These are phyloP conservation scores for Dissostichus mawsoni DNA, from an alignment of 2,113 vertebrate genomes.

Conservation along the genomic window DNA sequence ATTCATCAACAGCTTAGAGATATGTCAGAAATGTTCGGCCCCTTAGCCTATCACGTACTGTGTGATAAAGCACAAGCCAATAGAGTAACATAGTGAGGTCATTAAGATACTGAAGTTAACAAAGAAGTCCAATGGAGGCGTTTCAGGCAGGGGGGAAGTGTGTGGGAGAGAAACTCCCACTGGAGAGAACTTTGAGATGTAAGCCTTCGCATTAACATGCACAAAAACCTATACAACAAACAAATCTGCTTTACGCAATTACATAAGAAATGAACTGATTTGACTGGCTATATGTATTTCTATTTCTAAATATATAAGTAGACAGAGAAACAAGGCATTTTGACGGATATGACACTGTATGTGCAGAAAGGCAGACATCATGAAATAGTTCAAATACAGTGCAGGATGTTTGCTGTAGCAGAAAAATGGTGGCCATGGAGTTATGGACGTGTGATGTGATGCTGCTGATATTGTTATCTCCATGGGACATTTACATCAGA, in stretches of 20 bases:
- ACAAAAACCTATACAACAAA: too few relatives aligned
- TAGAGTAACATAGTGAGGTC: too few relatives aligned
- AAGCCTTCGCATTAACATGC: too few relatives aligned
- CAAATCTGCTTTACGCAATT: neutral
- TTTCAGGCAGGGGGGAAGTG: too few relatives aligned
- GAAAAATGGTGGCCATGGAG: neutral
- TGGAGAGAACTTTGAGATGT: too few relatives aligned
- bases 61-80: too few relatives aligned
- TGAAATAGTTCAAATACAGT: neutral
- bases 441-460: neutral
- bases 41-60: too few relatives aligned
- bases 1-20: too few relatives aligned
- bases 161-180: too few relatives aligned
- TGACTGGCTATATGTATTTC: neutral
- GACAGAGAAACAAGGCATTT: neutral
- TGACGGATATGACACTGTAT: neutral
- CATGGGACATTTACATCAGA: slow-evolving; percentile 8
- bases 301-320: neutral
- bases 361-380: neutral
- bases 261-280: neutral
- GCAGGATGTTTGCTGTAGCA: neutral
- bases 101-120: too few relatives aligned
- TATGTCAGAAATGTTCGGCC: too few relatives aligned
- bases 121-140: too few relatives aligned
- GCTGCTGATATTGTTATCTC: slow-evolving; percentile 18